These are phyloP conservation scores for Hyla sarda DNA, from an alignment of 2,113 vertebrate genomes.

Conservation along the genomic window DNA sequence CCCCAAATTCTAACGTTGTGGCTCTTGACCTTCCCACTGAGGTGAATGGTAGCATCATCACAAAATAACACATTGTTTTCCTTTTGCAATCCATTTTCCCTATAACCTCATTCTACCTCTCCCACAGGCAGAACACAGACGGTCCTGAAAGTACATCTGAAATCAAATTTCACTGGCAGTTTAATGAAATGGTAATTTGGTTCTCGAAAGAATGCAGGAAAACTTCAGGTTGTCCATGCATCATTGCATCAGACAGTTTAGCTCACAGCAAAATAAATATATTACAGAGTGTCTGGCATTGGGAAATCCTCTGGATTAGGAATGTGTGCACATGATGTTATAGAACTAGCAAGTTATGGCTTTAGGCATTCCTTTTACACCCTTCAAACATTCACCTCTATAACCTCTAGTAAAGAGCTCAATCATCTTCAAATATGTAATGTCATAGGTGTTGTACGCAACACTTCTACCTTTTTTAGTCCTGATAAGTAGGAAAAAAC, in stretches of 20 bases:
- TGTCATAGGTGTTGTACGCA: not conserved
- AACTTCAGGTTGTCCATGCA: conserved; percentile 32
- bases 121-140: conserved; percentile 2
- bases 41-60: too few relatives aligned
- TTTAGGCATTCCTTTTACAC: not conserved
- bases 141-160: not conserved
- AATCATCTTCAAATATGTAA: not conserved
- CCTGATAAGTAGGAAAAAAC: not conserved
- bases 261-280: conserved; percentile 32
- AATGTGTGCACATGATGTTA: not conserved
- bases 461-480: not conserved
- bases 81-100: not conserved
- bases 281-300: not conserved
- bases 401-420: not conserved
- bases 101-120: conserved; percentile 37
- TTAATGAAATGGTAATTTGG: conserved; percentile 36
- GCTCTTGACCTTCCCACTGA: too few relatives aligned
- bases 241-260: conserved; percentile 20
- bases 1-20: too few relatives aligned
- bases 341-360: not conserved
- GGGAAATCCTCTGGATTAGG: not conserved
- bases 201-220: conserved; percentile 11
- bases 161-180: conserved; percentile 44
- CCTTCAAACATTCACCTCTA: conserved; percentile 12
- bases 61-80: not conserved